Evolutionary conservation across 2,888 invertebrate genomes (phyloP), one percentile per base, ranked within the genome.

Genomic region (Metellina segmentata): DNA sequence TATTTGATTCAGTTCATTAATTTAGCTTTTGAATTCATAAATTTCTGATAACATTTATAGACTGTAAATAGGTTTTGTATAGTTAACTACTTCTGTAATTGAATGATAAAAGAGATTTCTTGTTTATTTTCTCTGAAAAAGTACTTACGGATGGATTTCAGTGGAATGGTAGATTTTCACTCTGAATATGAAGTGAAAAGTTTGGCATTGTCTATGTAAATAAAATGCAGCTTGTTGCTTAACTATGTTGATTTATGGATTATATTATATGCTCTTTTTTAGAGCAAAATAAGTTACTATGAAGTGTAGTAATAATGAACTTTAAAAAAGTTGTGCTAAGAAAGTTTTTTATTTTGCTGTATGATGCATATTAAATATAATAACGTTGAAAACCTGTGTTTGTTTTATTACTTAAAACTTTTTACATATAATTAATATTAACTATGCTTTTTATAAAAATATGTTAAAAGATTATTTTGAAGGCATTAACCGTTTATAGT

Each of bases 351-450:
- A 91, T 91, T 91, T 87, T 91, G 91, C 91, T 91, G 91, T 91
- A 91, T 86, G 87, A 87, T 91, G 91, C 81, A 82, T 91, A 91
- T 86, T 91, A 91, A 91, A 87, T 77, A 91, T 91, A n/a, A n/a
- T n/a, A 86, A 85, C 78, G 83, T 83, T 78, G 77, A 90, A 90
- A n/a, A 70, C 19, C 77, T 49, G 75, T 5, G 19, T 48, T 88
- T 74, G 19, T 61, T 6, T 72, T 72, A 72, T 72, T 72, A 6
- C 7, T 72, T 6, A 20, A 19, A n/a, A 19, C 2, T 20, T 72
- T 19, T 19, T 19, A 69, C 16, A 75, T 34, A n/a, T 7, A 48
- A 16, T 16, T 11, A 16, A 49, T 75, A 4, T 75, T 13, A 16
- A 75, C 16, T 75, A 75, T 75, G 20, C 49, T 75, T 48, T 34